Evolutionary conservation across 2,113 vertebrate species (phyloP), one percentile per base, ranked within the genome.

Genomic region (Amphilophus citrinellus): DNA sequence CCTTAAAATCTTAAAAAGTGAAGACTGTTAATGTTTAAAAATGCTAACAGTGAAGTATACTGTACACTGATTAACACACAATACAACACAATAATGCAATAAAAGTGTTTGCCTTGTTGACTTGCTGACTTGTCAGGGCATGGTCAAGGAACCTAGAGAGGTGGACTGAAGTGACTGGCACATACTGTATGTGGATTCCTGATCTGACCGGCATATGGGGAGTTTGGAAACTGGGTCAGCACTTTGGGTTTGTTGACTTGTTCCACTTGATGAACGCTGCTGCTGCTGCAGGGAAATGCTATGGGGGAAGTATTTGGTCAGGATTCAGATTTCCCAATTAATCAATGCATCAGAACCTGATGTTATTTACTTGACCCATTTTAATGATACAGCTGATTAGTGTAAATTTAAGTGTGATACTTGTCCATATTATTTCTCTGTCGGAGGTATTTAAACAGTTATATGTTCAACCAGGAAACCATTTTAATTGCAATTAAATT

Each of bases 361-460:
- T 56, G 5, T 14, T 32, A n/a, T 56, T 35, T 10, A 47, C 47
- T 56, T 73, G 13, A n/a, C 18, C 53, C 27, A 35, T 73, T 73
- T 73, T 73, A 73, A 73, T 73, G 68, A 73, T 56, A 17, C n/a
- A 35, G 68, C 68, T 56, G 47, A 73, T 53, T 32, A 53, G 44
- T n/a, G 17, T 73, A 13, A 14, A 62, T 56, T 58, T 82, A 75
- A 71, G 37, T 10, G 50, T 61, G 65, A 3, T 15, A 17, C 32
- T 17, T 42, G 24, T 58, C 32, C 5, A 76, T 65, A 63, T n/a
- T 37, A 42, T 63, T 71, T 57, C 7, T 42, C 50, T 44, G 32
- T 83, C 53, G 10, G 30, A 24, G 30, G 6, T 5, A 39, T 73
- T 37, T 9, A 56, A 73, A 30, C 22, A 18, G 11, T n/a, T n/a